Conservation (phyloP, 2,888 invertebrate species). For the Willowsia nigromaculata region DNA sequence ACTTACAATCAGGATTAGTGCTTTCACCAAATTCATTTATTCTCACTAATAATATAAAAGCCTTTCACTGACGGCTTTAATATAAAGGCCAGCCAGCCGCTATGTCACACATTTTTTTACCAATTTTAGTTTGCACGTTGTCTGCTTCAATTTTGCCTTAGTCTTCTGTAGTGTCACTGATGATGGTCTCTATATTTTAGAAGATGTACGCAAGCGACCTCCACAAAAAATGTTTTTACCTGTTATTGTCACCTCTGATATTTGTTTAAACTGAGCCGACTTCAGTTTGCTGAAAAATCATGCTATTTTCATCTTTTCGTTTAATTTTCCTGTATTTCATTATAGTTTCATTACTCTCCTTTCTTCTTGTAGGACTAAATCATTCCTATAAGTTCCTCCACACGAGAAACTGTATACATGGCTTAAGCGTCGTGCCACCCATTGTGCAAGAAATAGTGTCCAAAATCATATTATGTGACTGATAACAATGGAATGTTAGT, state of each 20-base stretch:
- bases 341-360: constrained; percentile 9
- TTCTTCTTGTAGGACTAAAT: background rate
- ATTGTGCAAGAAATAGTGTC: background rate
- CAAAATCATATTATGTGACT: background rate
- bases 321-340: background rate
- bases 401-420: background rate
- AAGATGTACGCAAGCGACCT: background rate
- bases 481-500: background rate
- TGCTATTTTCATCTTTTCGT: background rate
- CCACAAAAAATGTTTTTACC: background rate
- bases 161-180: background rate
- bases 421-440: background rate
- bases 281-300: background rate
- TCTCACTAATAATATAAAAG: too few relatives aligned
- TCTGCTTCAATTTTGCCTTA: background rate
- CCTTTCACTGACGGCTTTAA: too few relatives aligned
- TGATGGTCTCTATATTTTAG: background rate
- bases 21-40: background rate
- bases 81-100: background rate
- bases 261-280: background rate
- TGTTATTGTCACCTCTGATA: background rate
- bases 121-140: background rate
- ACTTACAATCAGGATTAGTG: too few relatives aligned
- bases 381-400: background rate
- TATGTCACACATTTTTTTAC: background rate